A percentile compares a stretch with the other conserved stretches of the same genome.
Evolutionary conservation across 1,140 invertebrate species (phyloP).

Genomic region (Cardiocondyla obscurior): DNA sequence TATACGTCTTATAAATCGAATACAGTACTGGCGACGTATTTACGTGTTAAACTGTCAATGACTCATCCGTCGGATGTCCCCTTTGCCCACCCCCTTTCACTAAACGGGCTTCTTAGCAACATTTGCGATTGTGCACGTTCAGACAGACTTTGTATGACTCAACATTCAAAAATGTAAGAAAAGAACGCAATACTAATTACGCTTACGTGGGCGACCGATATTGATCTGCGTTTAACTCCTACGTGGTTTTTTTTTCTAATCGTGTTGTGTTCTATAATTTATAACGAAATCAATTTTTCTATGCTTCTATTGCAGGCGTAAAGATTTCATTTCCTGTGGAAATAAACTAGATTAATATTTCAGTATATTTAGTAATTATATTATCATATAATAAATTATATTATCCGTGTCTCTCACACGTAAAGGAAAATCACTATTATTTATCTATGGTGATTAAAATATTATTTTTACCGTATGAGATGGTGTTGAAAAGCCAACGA

Average conservation of each 20-base stretch:
- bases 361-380: neutral
- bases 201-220: conserved; percentile 13
- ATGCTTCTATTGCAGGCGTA: neutral
- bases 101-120: neutral
- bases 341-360: neutral
- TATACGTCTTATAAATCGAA: conserved; percentile 32
- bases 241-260: neutral
- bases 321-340: neutral
- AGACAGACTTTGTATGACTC: conserved; percentile 24
- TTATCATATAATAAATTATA: neutral
- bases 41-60: conserved; percentile 55
- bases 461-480: neutral
- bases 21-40: conserved; percentile 43
- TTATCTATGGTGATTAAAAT: neutral
- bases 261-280: conserved; percentile 14
- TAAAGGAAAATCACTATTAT: neutral
- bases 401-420: neutral
- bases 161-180: conserved; percentile 39
- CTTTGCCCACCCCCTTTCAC: conserved; percentile 34
- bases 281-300: conserved; percentile 2
- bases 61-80: conserved; percentile 47
- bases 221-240: conserved; percentile 14
- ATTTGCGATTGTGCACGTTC: conserved; percentile 35
- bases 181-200: conserved; percentile 39
- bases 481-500: neutral